These are phyloP conservation scores for Cariama cristata DNA, from an alignment of 2,113 vertebrate species.

Conservation along the genomic window DNA sequence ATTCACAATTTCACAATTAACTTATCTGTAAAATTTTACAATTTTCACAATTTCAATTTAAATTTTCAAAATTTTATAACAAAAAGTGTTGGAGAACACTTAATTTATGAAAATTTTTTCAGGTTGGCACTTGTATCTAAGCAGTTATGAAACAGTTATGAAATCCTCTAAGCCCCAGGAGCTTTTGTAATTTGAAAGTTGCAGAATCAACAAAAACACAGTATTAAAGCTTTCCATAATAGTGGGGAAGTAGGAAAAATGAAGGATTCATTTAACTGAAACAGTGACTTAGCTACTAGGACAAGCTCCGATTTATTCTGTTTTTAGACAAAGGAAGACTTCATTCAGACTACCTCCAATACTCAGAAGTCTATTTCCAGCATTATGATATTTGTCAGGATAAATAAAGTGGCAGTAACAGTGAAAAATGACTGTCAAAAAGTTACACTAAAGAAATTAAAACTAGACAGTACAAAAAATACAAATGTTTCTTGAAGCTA, in stretches of 20 bases:
- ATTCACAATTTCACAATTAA: not conserved
- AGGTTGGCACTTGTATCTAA: not conserved
- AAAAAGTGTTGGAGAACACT: not conserved
- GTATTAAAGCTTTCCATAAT: not conserved
- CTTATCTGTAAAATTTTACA: not conserved
- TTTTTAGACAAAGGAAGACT: not conserved
- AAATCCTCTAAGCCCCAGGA: not conserved
- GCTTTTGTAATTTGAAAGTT: not conserved
- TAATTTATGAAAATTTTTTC: not conserved
- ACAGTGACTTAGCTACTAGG: not conserved
- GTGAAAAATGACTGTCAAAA: not conserved
- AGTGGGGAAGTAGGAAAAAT: not conserved
- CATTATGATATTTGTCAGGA: not conserved
- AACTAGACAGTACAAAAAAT: not conserved
- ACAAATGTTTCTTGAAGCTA: not conserved
- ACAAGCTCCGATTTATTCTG: not conserved
- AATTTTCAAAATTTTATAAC: not conserved
- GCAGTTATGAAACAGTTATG: not conserved
- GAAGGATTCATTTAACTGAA: not conserved
- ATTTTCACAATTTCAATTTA: not conserved
- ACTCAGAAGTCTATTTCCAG: not conserved
- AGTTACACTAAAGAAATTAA: not conserved
- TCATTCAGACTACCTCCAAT: not conserved
- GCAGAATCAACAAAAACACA: not conserved
- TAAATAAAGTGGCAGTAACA: not conserved